phyloP scores from a whole-genome alignment of 2,797 vertebrate genomes.

The Platyrinchus mystaceus region DNA sequence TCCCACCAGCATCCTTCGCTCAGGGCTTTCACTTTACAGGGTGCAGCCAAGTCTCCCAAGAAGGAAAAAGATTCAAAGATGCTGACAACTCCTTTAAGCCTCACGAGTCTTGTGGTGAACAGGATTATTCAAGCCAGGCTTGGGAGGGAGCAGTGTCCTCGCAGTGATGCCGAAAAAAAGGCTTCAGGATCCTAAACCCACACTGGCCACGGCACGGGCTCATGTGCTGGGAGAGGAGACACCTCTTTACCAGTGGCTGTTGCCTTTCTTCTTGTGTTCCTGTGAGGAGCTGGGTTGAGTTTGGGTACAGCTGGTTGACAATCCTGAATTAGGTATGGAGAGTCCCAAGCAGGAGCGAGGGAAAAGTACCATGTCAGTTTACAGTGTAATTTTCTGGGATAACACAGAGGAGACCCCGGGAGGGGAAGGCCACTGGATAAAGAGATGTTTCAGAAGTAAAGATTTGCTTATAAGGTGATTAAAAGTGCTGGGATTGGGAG shows the following conservation, averaged over 20 bases:
- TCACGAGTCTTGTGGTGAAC: neutral
- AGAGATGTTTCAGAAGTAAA: neutral
- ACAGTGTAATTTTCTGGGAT: neutral
- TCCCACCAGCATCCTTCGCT: neutral
- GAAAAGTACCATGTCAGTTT: fast-evolving
- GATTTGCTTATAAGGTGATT: neutral
- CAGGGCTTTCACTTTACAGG: neutral
- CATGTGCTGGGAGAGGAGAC: fast-evolving
- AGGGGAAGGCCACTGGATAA: neutral
- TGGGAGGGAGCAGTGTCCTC: neutral
- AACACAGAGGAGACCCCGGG: neutral
- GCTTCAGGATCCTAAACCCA: neutral
- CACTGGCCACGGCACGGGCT: neutral
- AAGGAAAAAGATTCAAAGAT: neutral
- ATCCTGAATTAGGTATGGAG: neutral
- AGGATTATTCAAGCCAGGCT: neutral
- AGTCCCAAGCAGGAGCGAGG: neutral
- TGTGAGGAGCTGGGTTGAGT: neutral
- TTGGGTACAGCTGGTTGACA: neutral
- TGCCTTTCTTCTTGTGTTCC: neutral
- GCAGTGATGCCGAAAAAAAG: neutral
- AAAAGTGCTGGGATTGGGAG: neutral
- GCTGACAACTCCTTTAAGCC: slow-evolving; percentile 5
- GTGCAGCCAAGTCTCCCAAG: slow-evolving; percentile 16
- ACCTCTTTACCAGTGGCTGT: neutral